Evolutionary conservation across 2,888 invertebrate genomes (phyloP), one percentile per base, ranked within the genome.

Genomic region (Eupithecia pulchellata): DNA sequence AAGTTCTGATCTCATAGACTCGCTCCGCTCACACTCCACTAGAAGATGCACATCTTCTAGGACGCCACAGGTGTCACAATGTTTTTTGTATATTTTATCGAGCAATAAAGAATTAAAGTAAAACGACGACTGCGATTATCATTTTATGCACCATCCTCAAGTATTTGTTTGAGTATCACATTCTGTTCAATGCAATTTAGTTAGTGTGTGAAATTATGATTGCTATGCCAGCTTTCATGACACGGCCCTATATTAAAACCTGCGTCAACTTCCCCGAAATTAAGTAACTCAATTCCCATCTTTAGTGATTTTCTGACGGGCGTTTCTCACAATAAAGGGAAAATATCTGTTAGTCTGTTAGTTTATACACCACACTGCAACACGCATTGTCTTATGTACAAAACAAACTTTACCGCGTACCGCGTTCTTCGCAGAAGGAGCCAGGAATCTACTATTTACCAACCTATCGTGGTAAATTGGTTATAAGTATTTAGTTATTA

Each of bases 301-400:
- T 60, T 60, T 30, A 60, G 60, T 32, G 4, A 62, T 66, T 66
- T 69, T 66, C 66, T 66, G 27, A 47, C 17, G 63, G 66, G 66
- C 25, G 30, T 25, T 69, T 72, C 69, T 72, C 72, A 72, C 60
- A 66, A 69, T 36, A 57, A 62, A 55, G 62, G 27, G 67, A 34
- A 67, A 67, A 67, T 67, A 67, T 62, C 70, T 42, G 66, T 64
- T 66, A 39, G 69, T 62, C 70, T 42, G 66, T 64, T 66, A 39
- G 69, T 72, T 72, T 72, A 72, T 61, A 66, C 27, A 55, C 13
- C 2, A 1, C 32, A 52, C 36, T 55, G 64, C 63, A 60, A 74
- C 74, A 74, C 9, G 66, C 74, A 75, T 75, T 75, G 74, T 74
- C 11, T 29, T 20, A 4, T 1, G 30, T 25, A n/a, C 32, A 60